Evolutionary conservation across 2,888 invertebrate genomes (phyloP).

Genomic region (Colletes collaris): DNA sequence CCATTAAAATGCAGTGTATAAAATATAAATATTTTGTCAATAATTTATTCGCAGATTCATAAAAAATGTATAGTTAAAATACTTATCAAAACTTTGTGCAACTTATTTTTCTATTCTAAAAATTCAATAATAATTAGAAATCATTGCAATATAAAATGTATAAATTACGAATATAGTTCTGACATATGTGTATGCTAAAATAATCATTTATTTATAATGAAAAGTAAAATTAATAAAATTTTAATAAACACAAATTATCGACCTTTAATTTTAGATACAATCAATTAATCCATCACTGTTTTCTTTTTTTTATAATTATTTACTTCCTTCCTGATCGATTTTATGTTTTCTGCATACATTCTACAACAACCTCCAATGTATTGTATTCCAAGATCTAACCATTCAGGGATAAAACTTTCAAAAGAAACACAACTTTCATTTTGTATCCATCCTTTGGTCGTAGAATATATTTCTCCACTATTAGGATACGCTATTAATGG

Average conservation of each 20-base stretch:
- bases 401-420: constrained; percentile 89
- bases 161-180: background rate
- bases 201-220: constrained; percentile 2
- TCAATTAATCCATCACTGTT: background rate
- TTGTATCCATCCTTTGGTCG: constrained; percentile 85
- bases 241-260: background rate
- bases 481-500: constrained; percentile 96
- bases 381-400: constrained; percentile 91
- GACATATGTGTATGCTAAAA: background rate
- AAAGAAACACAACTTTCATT: constrained; percentile 88
- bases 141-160: background rate
- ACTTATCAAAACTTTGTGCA: too few species aligned
- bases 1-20: background rate
- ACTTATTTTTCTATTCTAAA: background rate
- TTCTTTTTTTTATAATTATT: constrained; percentile 73
- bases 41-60: too few species aligned
- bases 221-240: background rate
- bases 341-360: constrained; percentile 92
- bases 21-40: too few species aligned
- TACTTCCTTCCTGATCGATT: constrained; percentile 88
- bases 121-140: background rate
- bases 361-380: constrained; percentile 97
- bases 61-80: too few species aligned
- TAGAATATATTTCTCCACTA: constrained; percentile 92
- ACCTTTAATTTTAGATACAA: background rate